These are phyloP conservation scores for Ophion slaviceki DNA, from an alignment of 2,888 invertebrate genomes.

Conservation along the genomic window DNA sequence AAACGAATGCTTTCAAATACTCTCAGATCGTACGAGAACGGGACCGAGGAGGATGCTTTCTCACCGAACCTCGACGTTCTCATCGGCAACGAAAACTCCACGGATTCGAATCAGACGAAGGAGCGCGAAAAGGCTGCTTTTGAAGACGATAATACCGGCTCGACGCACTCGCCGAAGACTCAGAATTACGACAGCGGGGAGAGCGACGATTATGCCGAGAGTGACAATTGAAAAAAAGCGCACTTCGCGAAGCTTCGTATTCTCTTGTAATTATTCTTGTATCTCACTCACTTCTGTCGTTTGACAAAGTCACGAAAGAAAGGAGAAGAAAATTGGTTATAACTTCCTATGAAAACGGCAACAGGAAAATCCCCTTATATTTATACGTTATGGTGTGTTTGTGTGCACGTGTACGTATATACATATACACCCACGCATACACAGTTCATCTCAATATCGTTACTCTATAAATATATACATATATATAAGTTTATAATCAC, in stretches of 20 bases:
- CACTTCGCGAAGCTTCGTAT: neutral
- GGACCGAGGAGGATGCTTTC: constrained; percentile 87
- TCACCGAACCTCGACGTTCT: constrained; percentile 89
- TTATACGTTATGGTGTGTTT: neutral
- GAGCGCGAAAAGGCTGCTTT: constrained; percentile 41
- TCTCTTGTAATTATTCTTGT: neutral
- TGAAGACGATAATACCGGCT: constrained; percentile 50
- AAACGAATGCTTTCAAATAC: constrained; percentile 35
- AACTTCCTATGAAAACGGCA: constrained; percentile 31
- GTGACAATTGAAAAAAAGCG: constrained; percentile 76
- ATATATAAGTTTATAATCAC: constrained; percentile 58
- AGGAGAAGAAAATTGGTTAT: neutral
- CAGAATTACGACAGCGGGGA: constrained; percentile 80
- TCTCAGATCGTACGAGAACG: constrained; percentile 77
- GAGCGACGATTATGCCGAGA: constrained; percentile 82
- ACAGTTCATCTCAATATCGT: neutral
- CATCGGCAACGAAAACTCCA: constrained; percentile 68
- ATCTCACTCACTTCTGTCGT: neutral
- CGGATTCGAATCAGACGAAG: constrained; percentile 41
- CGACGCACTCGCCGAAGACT: constrained; percentile 69
- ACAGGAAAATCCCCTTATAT: neutral
- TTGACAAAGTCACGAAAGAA: neutral
- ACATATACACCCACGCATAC: neutral
- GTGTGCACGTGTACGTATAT: constrained; percentile 36
- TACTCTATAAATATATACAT: constrained; percentile 56